phyloP scores from a whole-genome alignment of 2,888 invertebrate species.

The Portevinia maculata region DNA sequence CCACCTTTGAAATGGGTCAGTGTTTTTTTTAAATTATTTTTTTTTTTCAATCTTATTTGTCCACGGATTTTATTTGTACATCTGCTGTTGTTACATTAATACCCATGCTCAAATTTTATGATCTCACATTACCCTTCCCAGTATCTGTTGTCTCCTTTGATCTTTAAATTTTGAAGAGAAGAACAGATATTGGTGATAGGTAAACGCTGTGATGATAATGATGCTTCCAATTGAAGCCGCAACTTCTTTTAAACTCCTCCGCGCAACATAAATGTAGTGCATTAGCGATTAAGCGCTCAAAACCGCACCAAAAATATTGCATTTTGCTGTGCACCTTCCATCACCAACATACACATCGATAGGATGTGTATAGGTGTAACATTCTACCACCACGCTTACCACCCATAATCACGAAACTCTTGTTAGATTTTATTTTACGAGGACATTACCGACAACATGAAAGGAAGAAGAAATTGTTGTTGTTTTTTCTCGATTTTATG shows the following conservation, averaged over 20 bases:
- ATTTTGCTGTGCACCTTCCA: conserved; percentile 37
- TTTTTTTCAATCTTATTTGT: conserved; percentile 41
- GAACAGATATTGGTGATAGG: neutral
- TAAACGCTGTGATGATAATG: conserved; percentile 22
- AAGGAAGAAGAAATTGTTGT: conserved; percentile 9
- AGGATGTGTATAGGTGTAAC: conserved; percentile 5
- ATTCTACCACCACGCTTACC: conserved; percentile 19
- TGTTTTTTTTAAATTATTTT: conserved; percentile 13
- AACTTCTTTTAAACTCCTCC: conserved; percentile 24
- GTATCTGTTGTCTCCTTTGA: conserved; percentile 36
- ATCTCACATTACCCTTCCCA: conserved; percentile 40
- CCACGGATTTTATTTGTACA: conserved; percentile 33
- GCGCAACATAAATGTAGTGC: conserved; percentile 29
- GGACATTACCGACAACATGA: conserved; percentile 62
- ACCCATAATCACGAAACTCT: conserved; percentile 59
- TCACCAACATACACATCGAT: conserved; percentile 27
- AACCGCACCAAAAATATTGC: conserved; percentile 31
- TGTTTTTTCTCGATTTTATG: conserved; percentile 11
- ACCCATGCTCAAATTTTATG: conserved; percentile 48
- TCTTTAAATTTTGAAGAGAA: conserved; percentile 22
- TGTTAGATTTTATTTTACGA: conserved; percentile 72
- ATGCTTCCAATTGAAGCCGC: conserved; percentile 32
- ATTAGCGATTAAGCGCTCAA: conserved; percentile 58
- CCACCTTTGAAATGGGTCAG: conserved; percentile 46
- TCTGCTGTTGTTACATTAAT: conserved; percentile 45